A percentile compares a stretch with the other conserved stretches of the same genome.
Conservation (phyloP, 2,888 invertebrate species). For the Peribatodes rhomboidaria region DNA sequence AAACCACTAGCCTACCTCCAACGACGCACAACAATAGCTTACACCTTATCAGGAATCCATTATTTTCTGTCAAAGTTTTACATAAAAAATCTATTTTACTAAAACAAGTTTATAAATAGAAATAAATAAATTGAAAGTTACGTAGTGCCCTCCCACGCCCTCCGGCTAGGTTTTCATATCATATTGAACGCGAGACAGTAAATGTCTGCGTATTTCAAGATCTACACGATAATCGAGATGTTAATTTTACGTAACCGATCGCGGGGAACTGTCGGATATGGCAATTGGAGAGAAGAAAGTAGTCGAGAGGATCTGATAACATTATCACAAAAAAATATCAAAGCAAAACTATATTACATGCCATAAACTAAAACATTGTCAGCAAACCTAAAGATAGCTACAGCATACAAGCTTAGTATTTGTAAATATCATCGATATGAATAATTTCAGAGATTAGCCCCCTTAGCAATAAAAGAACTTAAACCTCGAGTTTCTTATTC, state of each 20-base stretch:
- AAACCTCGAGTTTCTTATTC: too few relatives aligned
- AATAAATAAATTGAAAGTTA: neutral
- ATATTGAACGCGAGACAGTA: slow-evolving; percentile 16
- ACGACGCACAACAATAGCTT: neutral
- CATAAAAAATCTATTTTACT: slow-evolving; percentile 9
- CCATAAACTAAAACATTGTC: too few relatives aligned
- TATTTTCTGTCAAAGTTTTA: neutral
- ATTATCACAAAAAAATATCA: too few relatives aligned
- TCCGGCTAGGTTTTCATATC: slow-evolving; percentile 12
- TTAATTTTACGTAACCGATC: slow-evolving; percentile 21
- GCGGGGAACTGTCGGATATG: neutral
- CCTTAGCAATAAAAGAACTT: too few relatives aligned
- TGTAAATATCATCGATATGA: too few relatives aligned
- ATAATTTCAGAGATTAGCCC: too few relatives aligned
- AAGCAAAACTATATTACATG: too few relatives aligned
- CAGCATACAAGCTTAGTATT: too few relatives aligned
- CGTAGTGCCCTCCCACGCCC: slow-evolving; percentile 13
- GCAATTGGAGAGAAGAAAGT: neutral
- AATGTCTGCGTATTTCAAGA: slow-evolving; percentile 34
- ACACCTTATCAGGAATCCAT: slow-evolving; percentile 5
- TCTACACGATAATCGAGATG: slow-evolving; percentile 26
- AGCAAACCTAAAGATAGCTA: too few relatives aligned
- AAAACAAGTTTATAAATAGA: slow-evolving; percentile 4
- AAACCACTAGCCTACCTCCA: neutral
- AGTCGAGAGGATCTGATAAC: neutral